These are phyloP conservation scores for Periophthalmodon schlosseri DNA, from an alignment of 2,113 vertebrate species.

Conservation along the genomic window DNA sequence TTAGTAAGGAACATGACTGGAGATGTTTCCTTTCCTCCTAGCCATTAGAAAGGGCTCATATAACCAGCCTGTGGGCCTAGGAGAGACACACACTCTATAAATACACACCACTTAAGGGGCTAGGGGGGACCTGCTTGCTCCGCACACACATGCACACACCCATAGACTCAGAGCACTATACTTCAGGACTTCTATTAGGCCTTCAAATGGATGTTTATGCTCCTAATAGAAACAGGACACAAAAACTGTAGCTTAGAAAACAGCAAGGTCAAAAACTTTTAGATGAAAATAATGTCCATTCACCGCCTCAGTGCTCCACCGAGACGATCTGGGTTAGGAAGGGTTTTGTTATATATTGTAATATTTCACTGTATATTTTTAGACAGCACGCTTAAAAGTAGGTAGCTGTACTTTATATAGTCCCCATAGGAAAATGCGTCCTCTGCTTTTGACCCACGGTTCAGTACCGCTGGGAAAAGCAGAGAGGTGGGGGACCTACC, in stretches of 20 bases:
- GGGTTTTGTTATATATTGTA: background rate
- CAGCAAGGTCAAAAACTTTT: constrained; percentile 45
- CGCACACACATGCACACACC: constrained; percentile 35
- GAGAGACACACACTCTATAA: constrained; percentile 76
- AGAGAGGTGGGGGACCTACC: background rate
- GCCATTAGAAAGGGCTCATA: constrained; percentile 77
- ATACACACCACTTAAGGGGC: constrained; percentile 80
- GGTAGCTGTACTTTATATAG: background rate
- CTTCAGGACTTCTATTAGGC: constrained; percentile 60
- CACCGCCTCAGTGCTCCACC: background rate
- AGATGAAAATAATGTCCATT: constrained; percentile 24
- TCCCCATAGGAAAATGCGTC: background rate
- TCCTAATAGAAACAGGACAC: constrained; percentile 48
- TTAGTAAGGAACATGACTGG: constrained; percentile 66
- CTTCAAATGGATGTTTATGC: constrained; percentile 68
- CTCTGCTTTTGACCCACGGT: background rate
- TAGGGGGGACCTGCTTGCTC: constrained; percentile 57
- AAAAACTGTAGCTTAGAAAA: constrained; percentile 34
- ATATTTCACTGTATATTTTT: background rate
- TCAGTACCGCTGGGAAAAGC: background rate
- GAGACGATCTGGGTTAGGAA: background rate
- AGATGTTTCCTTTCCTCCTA: constrained; percentile 67
- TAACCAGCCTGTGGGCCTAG: constrained; percentile 70
- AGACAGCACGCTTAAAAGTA: background rate
- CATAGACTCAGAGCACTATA: constrained; percentile 34